Evolutionary conservation across 1,140 invertebrate species (phyloP), one percentile per base, ranked within the genome.

Genomic region (Aphis craccivora): DNA sequence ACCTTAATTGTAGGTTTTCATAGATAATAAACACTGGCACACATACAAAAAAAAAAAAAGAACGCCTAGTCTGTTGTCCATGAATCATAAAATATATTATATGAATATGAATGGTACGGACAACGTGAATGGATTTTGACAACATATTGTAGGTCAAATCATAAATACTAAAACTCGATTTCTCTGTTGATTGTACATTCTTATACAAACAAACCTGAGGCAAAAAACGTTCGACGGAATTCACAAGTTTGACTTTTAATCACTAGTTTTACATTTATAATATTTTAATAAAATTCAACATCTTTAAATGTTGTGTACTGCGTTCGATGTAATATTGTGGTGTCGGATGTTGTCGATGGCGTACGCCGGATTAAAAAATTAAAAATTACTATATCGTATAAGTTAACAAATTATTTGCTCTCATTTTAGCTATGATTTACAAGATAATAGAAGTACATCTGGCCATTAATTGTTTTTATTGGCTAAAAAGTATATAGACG

Each of bases 1-100:
- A n/a, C 45, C 83, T 92, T 92, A 92, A 92, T 92, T 92, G 91
- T 92, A 92, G 91, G 91, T 83, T 92, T 81, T 81, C 91, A 92
- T 92, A 81, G 91, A 92, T 92, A 92, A 92, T 92, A 92, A 91
- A 92, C 91, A 83, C 60, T 92, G 67, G 91, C 67, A 83, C 67
- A 92, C 76, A 40, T 37, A 35, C 76, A 81, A n/a, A 83, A 53
- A 88, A 51, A 53, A 86, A 84, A 84, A 84, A 89, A 89, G 81
- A 83, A 76, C 91, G 91, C 91, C 91, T 92, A 92, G 91, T 83
- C 43, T 22, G 91, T 30, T 83, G 91, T 45, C 76, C 76, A 92
- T 92, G 91, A 92, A 92, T 92, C 91, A 81, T 92, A 81, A 83
- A 83, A 83, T 91, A 83, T 91, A 91, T 90, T 55, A 40, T 91